phyloP scores from a whole-genome alignment of 2,113 vertebrate species.

The cattle (Bos taurus) region ARS-UCD2.0 NC_037344.1:24403501-24404000 shows the following conservation, averaged over 20 bases:
- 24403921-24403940: slow-evolving; percentile 75
- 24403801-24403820: background rate
- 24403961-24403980: slow-evolving; percentile 21
- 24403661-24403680: background rate
- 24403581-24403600: background rate
- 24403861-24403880: slow-evolving; percentile 75
- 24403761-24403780: slow-evolving; percentile 11
- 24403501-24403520: background rate
- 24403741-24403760: background rate
- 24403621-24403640: background rate
- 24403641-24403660: background rate
- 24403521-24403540: background rate
- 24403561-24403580: background rate
- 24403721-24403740: background rate
- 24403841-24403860: slow-evolving; percentile 75
- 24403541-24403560: background rate
- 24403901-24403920: slow-evolving; percentile 81
- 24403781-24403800: background rate
- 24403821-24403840: slow-evolving; percentile 73
- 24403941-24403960: slow-evolving; percentile 76
- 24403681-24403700: background rate
- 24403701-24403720: background rate
- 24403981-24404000: slow-evolving; percentile 32
- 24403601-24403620: background rate
- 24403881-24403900: slow-evolving; percentile 79